Base-by-base conservation (phyloP, 1,140 invertebrate species). In the Hermetia illucens region DNA sequence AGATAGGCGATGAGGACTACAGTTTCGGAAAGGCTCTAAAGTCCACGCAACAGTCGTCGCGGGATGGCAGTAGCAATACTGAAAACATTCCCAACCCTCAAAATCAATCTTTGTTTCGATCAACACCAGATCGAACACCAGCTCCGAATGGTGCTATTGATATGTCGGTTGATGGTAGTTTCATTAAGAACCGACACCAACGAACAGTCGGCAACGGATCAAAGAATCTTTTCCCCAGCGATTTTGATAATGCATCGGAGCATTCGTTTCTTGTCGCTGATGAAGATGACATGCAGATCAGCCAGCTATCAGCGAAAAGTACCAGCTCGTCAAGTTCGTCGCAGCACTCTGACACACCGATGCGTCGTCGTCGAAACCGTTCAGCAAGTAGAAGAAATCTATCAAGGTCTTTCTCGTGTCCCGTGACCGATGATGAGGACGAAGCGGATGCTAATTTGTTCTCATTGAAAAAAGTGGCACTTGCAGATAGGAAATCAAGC, bases 351-450 rank as follows among this genome's bases (percentile, higher is more conserved):
- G 53, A 55, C 21, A 59, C 56, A 3, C 57, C 57, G 3, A 45
- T 50, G 15, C 44, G 51, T 4, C 50, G 49, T 36, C 44, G 41
- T 16, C 44, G 52, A 9, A n/a, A 20, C 16, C 16, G 18, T 16
- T 55, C 52, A 0, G 52, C 51, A 1, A 56, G 52, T 41, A 52
- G 57, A 17, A 60, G 57, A 41, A 60, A 60, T 43, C 33, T 60
- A 2, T 60, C 57, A 24, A 51, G 52, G 46, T 60, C 57, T 1
- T 60, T 60, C 20, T 49, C 46, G 22, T 46, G 34, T 4, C 41
- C 44, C 27, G 39, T 47, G 22, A 43, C 50, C 31, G 37, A 48
- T 4, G 42, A 47, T 17, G 32, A 36, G 15, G 37, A 36, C 2
- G n/a, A 36, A 13, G 29, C 13, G 2, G 42, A 46, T 8, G 1